Base-by-base conservation (phyloP, 2,113 vertebrate species). In the Danionella cerebrum region DNA sequence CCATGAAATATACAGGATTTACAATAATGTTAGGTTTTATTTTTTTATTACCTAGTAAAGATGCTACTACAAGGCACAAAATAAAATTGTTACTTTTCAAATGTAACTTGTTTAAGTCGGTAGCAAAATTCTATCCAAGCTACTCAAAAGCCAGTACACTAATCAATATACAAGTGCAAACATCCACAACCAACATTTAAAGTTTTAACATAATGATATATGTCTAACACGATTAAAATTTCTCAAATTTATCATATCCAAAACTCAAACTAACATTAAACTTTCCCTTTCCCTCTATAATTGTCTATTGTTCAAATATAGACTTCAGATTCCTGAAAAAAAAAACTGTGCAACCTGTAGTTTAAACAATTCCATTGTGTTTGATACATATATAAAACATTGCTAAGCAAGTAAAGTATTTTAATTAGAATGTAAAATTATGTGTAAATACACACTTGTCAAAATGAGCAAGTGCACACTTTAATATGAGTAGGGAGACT, bases 91-190 rank as follows among this genome's bases (percentile, higher is more conserved):
- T n/a, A n/a, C n/a, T n/a, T n/a, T n/a, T n/a, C n/a, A n/a, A n/a
- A n/a, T n/a, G n/a, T n/a, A n/a, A n/a, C n/a, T n/a, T n/a, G n/a
- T n/a, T n/a, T n/a, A n/a, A n/a, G n/a, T n/a, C n/a, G n/a, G n/a
- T n/a, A n/a, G n/a, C n/a, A n/a, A n/a, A n/a, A n/a, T n/a, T n/a
- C n/a, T n/a, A n/a, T n/a, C n/a, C n/a, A n/a, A n/a, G n/a, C n/a
- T n/a, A n/a, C n/a, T n/a, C n/a, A n/a, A n/a, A n/a, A n/a, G n/a
- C n/a, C n/a, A n/a, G n/a, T 24, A 42, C 4, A 24, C 13, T 47
- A 65, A 12, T 31, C 35, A 14, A 22, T 16, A n/a, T 19, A 67
- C 4, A 45, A n/a, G n/a, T 63, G 80, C 73, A 74, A 67, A 80
- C 45, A 74, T 65, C 72, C 47, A 75, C 77, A 82, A 22, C 2